A percentile compares a stretch with the other conserved stretches of the same genome.
Evolutionary conservation across 2,113 vertebrate species (phyloP).

Genomic region (Pampusana beccarii): DNA sequence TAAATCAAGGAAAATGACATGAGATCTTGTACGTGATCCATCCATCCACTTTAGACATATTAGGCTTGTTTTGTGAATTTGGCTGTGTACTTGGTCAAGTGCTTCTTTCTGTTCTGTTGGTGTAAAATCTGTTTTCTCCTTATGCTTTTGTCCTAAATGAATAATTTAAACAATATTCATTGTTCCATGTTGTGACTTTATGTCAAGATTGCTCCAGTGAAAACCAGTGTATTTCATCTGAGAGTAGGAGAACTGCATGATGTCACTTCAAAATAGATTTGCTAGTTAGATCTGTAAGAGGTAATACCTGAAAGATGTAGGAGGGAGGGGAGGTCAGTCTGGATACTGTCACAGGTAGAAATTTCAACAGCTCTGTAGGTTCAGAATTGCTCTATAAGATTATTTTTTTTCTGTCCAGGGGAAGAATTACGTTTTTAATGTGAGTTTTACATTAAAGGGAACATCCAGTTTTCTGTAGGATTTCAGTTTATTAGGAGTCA

Average conservation of each 20-base stretch:
- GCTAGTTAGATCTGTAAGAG: neutral
- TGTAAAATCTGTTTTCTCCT: neutral
- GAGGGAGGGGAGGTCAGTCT: neutral
- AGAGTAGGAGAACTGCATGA: neutral
- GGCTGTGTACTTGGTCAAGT: neutral
- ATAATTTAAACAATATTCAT: neutral
- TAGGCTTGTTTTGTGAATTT: neutral
- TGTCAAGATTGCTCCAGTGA: neutral
- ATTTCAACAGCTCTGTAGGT: neutral
- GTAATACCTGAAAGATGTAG: neutral
- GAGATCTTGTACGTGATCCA: neutral
- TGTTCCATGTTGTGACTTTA: neutral
- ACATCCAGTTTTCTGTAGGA: neutral
- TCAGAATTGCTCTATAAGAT: neutral
- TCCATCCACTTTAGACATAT: neutral
- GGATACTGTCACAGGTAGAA: neutral
- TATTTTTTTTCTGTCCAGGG: neutral
- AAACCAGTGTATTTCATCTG: neutral
- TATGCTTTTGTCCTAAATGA: conserved; percentile 1
- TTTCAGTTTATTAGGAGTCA: neutral
- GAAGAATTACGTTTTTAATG: neutral
- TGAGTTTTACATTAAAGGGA: neutral
- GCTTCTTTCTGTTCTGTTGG: neutral
- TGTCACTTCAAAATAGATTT: neutral
- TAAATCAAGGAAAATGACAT: neutral